A percentile compares a stretch with the other conserved stretches of the same genome.
Conservation (phyloP, 30 jellyfish, hydroid and myxozoan genomes). For the Hydractinia symbiolongicarpus region DNA sequence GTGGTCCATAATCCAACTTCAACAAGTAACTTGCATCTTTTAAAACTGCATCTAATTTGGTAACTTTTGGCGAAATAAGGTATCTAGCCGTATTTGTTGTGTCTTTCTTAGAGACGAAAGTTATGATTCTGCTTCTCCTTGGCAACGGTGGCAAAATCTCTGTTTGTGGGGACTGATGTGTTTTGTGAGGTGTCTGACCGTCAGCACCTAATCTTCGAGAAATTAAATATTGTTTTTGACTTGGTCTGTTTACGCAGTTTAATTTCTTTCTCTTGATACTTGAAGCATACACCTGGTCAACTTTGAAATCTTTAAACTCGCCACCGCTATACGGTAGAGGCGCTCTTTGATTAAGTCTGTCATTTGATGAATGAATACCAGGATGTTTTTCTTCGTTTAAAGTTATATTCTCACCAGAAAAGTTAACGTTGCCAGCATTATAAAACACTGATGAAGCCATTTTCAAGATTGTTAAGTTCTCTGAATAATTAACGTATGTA, state of each 20-base stretch:
- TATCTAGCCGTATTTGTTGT: slow-evolving; percentile 44
- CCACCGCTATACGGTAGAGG: slow-evolving; percentile 86
- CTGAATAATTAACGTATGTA: no score
- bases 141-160: slow-evolving; percentile 37
- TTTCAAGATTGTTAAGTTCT: no score
- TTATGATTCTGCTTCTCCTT: slow-evolving; percentile 42
- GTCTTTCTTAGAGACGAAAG: slow-evolving; percentile 58
- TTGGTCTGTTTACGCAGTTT: slow-evolving; percentile 10
- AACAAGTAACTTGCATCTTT: no score
- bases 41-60: slow-evolving; percentile 28
- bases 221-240: not conserved
- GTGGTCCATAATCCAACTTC: no score
- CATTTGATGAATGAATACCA: slow-evolving; percentile 46
- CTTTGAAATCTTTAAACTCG: slow-evolving; percentile 59
- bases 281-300: slow-evolving; percentile 58
- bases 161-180: slow-evolving; percentile 6
- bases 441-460: slow-evolving; percentile 10
- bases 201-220: not conserved
- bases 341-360: slow-evolving; percentile 51
- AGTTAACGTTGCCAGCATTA: slow-evolving; percentile 81
- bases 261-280: not conserved
- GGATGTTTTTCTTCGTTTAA: slow-evolving; percentile 46
- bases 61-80: slow-evolving; percentile 42
- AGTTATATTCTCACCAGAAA: slow-evolving; percentile 66
- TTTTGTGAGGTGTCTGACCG: not conserved